Percentiles rank a stretch among this genome's conserved stretches.
phyloP scores from a whole-genome alignment of 2,797 vertebrate species.

The Hypotaenidia okinawae region DNA sequence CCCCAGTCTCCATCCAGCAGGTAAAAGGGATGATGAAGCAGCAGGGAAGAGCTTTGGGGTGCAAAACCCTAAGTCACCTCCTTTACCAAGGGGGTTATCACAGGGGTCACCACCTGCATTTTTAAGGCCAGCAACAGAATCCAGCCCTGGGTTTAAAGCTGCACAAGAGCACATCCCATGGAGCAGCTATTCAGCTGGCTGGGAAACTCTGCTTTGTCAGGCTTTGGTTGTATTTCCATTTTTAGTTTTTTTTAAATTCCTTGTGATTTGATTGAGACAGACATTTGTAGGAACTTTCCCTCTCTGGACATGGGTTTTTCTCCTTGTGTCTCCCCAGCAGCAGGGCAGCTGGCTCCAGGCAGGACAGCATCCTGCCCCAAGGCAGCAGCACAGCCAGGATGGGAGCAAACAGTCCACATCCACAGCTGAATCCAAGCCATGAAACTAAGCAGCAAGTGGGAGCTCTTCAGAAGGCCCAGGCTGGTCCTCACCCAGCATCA shows the following conservation, averaged over 20 bases:
- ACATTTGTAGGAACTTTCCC: not conserved
- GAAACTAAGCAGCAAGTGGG: not conserved
- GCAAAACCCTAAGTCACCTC: not conserved
- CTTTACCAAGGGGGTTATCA: not conserved
- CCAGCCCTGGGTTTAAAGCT: not conserved
- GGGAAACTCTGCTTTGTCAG: not conserved
- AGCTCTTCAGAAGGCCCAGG: not conserved
- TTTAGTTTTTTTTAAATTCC: not conserved
- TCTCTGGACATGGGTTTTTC: not conserved
- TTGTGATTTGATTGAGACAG: fast-evolving
- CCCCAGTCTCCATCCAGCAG: not conserved
- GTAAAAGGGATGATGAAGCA: not conserved
- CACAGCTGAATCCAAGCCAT: fast-evolving
- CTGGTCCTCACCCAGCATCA: not conserved
- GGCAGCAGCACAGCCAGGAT: not conserved
- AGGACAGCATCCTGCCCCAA: not conserved
- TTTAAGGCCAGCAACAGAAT: not conserved
- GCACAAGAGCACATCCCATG: fast-evolving
- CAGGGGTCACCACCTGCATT: not conserved
- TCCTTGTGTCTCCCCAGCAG: fast-evolving
- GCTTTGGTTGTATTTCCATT: too few species aligned
- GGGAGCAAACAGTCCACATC: fast-evolving
- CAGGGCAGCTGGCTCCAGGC: fast-evolving
- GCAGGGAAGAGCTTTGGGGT: not conserved
- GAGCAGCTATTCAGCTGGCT: not conserved